Conservation (phyloP, 2,888 invertebrate species). For the Cheilosia impressa region DNA sequence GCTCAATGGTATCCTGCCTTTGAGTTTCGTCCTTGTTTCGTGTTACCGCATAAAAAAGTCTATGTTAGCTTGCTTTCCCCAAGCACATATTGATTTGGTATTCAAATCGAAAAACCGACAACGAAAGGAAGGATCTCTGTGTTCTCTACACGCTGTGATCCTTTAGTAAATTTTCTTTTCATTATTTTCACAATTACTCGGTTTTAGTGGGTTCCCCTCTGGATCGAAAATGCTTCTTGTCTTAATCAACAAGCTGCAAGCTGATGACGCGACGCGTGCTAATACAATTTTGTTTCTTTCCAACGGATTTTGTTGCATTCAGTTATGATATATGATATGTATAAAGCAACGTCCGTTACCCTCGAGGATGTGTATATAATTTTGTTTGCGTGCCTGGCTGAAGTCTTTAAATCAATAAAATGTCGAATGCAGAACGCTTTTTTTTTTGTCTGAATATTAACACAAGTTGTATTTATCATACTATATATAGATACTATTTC, state of each 20-base stretch:
- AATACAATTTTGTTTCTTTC: background rate
- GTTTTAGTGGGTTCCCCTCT: background rate
- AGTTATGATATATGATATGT: background rate
- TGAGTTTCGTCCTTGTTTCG: background rate
- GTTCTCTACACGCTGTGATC: slow-evolving; percentile 9
- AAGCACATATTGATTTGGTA: slow-evolving; percentile 48
- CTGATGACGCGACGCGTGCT: background rate
- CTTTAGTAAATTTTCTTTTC: slow-evolving; percentile 34
- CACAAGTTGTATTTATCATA: slow-evolving; percentile 4
- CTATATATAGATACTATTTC: background rate
- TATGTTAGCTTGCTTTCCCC: background rate
- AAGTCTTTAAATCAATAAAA: slow-evolving; percentile 34
- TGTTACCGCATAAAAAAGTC: background rate
- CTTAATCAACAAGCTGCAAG: slow-evolving; percentile 11
- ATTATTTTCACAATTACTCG: slow-evolving; percentile 11
- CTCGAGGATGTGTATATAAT: background rate
- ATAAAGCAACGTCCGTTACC: slow-evolving; percentile 8
- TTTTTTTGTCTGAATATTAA: background rate
- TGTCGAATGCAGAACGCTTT: slow-evolving; percentile 15
- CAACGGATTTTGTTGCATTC: background rate
- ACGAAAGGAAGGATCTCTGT: slow-evolving; percentile 38
- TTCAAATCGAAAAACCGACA: slow-evolving; percentile 16
- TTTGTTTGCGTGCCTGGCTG: slow-evolving; percentile 34
- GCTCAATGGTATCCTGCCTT: slow-evolving; percentile 3
- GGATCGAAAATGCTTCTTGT: background rate